Percentiles rank a stretch among this genome's conserved stretches.
Conservation (phyloP, 2,113 vertebrate genomes). For the Falcunculus frontatus region DNA sequence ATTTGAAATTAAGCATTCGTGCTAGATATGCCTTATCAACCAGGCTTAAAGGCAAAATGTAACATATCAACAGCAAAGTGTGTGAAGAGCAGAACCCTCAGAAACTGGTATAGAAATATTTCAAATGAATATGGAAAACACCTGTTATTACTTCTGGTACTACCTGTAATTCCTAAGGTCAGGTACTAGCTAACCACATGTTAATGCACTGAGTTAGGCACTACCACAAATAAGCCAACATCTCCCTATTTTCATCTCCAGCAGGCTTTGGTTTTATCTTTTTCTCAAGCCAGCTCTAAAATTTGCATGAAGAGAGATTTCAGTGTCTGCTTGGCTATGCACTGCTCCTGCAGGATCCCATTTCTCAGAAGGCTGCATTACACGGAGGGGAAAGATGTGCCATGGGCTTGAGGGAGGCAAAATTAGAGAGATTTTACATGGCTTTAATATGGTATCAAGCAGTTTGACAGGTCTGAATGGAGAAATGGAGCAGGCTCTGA, state of each 20-base stretch:
- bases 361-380: neutral
- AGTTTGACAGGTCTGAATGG: neutral
- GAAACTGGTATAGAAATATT: neutral
- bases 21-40: neutral
- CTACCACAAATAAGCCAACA: neutral
- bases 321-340: neutral
- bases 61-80: neutral
- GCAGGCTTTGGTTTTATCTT: neutral
- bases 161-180: neutral
- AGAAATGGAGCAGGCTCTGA: neutral
- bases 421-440: neutral
- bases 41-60: neutral
- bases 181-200: neutral
- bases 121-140: neutral
- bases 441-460: constrained; percentile 19
- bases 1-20: neutral
- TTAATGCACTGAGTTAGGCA: neutral
- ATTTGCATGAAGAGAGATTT: constrained; percentile 27
- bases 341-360: neutral
- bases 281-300: neutral
- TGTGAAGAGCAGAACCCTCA: neutral
- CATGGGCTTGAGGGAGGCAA: neutral
- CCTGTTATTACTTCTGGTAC: neutral
- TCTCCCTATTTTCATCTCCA: neutral
- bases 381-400: neutral